These are phyloP conservation scores for Paramisgurnus dabryanus DNA, from an alignment of 2,113 vertebrate species.

Conservation along the genomic window DNA sequence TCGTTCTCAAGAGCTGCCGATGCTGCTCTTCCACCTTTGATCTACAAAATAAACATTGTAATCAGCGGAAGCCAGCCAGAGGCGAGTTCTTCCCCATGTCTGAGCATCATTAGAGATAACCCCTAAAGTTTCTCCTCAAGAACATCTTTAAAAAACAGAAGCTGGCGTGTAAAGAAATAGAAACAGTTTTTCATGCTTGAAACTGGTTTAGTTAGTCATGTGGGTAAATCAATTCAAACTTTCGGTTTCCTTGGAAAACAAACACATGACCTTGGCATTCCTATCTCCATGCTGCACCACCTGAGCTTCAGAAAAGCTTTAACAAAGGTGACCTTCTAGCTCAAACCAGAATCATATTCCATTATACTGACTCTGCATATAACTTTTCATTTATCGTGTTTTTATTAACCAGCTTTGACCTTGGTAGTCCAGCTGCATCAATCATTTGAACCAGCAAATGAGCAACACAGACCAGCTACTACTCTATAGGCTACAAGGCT, in stretches of 20 bases:
- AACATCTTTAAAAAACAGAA: neutral
- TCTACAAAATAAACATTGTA: conserved; percentile 3
- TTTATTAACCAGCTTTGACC: too few species aligned
- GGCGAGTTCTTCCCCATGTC: neutral
- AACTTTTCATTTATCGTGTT: too few species aligned
- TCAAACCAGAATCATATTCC: neutral
- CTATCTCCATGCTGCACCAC: too few species aligned
- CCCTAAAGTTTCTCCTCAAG: neutral
- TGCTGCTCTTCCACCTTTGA: conserved; percentile 27
- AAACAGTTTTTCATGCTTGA: neutral
- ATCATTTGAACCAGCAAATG: neutral
- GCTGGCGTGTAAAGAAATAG: neutral
- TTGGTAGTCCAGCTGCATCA: neutral
- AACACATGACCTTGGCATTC: too few species aligned
- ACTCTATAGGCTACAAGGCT: neutral
- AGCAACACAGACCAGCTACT: neutral
- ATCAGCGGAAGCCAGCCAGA: conserved; percentile 13
- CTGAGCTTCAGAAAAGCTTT: too few species aligned
- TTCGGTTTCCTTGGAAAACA: too few species aligned
- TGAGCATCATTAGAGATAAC: neutral
- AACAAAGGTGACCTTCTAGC: neutral
- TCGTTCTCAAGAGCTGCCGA: neutral
- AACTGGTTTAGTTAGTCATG: neutral
- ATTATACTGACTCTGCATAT: too few species aligned
- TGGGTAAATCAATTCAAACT: neutral